These are phyloP conservation scores for Cheilosia variabilis DNA, from an alignment of 2,888 invertebrate genomes.

Conservation along the genomic window DNA sequence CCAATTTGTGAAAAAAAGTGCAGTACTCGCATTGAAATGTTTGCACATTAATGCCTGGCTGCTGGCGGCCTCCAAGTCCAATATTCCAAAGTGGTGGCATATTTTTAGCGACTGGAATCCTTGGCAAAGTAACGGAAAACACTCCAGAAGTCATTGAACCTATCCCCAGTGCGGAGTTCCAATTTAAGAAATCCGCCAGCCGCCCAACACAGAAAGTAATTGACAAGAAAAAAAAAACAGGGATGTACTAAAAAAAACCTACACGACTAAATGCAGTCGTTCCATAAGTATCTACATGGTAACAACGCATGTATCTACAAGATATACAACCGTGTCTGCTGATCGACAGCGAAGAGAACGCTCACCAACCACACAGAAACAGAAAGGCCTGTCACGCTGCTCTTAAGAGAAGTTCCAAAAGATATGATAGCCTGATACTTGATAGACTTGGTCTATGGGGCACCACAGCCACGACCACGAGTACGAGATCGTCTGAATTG, in stretches of 20 bases:
- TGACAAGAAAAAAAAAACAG: background rate
- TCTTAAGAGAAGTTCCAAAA: slow-evolving; percentile 35
- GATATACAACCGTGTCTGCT: background rate
- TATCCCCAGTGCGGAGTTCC: slow-evolving; percentile 19
- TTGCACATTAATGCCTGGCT: background rate
- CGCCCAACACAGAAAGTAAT: slow-evolving; percentile 18
- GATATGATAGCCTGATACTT: background rate
- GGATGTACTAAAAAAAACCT: slow-evolving; percentile 16
- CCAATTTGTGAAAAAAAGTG: background rate
- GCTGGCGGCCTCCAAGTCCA: slow-evolving; percentile 1
- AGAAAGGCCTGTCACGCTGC: background rate
- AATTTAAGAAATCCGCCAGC: slow-evolving; percentile 24
- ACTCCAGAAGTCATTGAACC: slow-evolving; percentile 28
- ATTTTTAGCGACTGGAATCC: slow-evolving; percentile 18
- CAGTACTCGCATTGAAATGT: background rate
- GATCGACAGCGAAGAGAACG: slow-evolving; percentile 22
- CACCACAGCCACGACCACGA: background rate
- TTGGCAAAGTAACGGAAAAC: slow-evolving; percentile 10
- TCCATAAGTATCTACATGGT: slow-evolving; percentile 40
- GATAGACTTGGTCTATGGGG: background rate
- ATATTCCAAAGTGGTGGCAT: slow-evolving; percentile 25
- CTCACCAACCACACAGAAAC: background rate
- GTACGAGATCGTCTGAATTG: slow-evolving; percentile 19
- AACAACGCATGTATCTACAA: slow-evolving; percentile 28
- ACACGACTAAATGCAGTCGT: slow-evolving; percentile 42